Evolutionary conservation across 2,797 vertebrate species (phyloP).

Genomic region (Poecilia gillii): DNA sequence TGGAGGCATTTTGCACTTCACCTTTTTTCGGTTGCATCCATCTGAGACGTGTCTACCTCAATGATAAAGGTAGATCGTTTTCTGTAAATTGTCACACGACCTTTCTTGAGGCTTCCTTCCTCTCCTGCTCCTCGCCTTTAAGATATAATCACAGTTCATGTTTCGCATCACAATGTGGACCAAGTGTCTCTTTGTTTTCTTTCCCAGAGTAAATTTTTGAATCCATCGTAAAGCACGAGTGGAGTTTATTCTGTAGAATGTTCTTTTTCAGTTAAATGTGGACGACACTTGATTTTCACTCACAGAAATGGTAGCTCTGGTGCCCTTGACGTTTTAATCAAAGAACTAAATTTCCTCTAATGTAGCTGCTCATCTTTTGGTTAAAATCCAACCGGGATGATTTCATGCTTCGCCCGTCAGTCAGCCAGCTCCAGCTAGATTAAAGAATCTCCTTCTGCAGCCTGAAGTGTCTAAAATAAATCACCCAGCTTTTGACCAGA

Average conservation of each 20-base stretch:
- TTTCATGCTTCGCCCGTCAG: not conserved
- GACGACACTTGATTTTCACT: not conserved
- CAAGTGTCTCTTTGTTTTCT: not conserved
- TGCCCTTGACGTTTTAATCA: slow-evolving; percentile 4
- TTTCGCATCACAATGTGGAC: not conserved
- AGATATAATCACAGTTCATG: not conserved
- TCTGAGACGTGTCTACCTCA: not conserved
- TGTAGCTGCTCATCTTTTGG: not conserved
- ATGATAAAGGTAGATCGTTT: not conserved
- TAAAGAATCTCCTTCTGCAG: slow-evolving; percentile 5
- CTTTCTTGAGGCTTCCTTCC: not conserved
- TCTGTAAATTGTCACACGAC: slow-evolving; percentile 3
- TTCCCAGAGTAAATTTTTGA: not conserved
- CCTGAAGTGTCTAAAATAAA: not conserved
- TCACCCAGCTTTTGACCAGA: not conserved
- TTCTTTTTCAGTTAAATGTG: not conserved
- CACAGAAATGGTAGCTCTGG: not conserved
- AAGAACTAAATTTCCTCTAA: not conserved
- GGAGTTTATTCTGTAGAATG: not conserved
- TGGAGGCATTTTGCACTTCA: not conserved
- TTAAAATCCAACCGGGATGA: not conserved
- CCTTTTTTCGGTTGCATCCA: not conserved
- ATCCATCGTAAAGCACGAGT: not conserved
- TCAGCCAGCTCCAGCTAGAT: not conserved
- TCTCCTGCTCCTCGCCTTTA: not conserved